Base-by-base conservation (phyloP, 2,797 vertebrate species). In the Parambassis ranga region DNA sequence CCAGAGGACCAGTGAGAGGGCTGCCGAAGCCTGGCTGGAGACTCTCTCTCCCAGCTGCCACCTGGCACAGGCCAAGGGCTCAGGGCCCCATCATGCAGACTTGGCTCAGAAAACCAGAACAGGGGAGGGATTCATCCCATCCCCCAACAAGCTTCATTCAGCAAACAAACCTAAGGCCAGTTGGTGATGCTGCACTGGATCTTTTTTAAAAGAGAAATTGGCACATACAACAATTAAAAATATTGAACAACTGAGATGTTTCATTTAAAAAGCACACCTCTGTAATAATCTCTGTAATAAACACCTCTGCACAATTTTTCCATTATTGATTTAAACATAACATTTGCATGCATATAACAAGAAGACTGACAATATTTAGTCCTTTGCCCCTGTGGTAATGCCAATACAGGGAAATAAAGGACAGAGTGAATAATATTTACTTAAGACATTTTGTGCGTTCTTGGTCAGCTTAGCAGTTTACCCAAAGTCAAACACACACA, bases 31-130 rank as follows among this genome's bases (percentile, higher is more conserved):
- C 83, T 88, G 81, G 85, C 79, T 51, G 77, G 75, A 79, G 82
- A 82, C 79, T 73, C 59, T 76, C 73, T 85, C 79, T 88, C 88
- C 88, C 89, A 93, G 91, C 92, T 92, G 92, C 89, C 92, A 93
- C 92, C 92, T 93, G 92, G 92, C 91, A 89, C 84, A 67, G 78
- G 66, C 75, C 31, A 59, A 89, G 57, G 78, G 72, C 86, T 88
- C 78, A 79, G 75, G 70, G 79, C 86, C 75, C 85, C 85, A 65
- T 82, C 84, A 73, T 80, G 84, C 85, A 85, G 83, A 77, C 82
- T 83, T 87, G 87, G 89, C 87, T 82, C 78, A 78, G 83, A 71
- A 85, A 89, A 72, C 18, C 72, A 87, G 87, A 87, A 91, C 90
- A 91, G 88, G 86, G 83, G 77, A 88, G 81, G 87, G 89, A 90